These are phyloP conservation scores for Dolichomitus sp. DNA, from an alignment of 2,888 invertebrate genomes.

Conservation along the genomic window DNA sequence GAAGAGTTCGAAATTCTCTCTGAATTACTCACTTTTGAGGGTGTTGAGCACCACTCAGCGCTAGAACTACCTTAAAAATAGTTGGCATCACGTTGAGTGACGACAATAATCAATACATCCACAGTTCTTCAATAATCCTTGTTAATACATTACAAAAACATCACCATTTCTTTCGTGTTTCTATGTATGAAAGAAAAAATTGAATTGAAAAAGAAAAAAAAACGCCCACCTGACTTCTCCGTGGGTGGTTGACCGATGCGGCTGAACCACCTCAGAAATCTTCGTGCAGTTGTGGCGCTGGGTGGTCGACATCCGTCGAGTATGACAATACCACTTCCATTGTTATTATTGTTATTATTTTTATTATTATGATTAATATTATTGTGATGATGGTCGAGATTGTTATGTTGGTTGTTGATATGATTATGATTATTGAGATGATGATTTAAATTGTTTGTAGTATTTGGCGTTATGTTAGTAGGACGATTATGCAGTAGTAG, in stretches of 20 bases:
- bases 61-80: no score
- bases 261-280: constrained; percentile 88
- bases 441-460: constrained; percentile 58
- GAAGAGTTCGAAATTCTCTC: no score
- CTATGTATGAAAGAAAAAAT: background rate
- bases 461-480: constrained; percentile 43
- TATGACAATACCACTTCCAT: constrained; percentile 80
- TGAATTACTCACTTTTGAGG: no score
- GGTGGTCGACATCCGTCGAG: constrained; percentile 81
- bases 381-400: constrained; percentile 47
- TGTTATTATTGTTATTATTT: constrained; percentile 74
- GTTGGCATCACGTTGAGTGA: background rate
- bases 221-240: constrained; percentile 86
- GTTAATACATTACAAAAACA: background rate
- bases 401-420: constrained; percentile 56
- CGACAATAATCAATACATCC: background rate
- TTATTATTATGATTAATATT: constrained; percentile 67
- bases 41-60: no score
- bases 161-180: background rate
- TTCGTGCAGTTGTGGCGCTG: constrained; percentile 86
- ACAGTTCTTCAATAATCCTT: background rate
- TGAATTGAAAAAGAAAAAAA: background rate
- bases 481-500: constrained; percentile 49
- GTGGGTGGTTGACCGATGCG: constrained; percentile 87
- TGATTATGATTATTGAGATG: constrained; percentile 52